These are phyloP conservation scores for Centruroides vittatus DNA, from an alignment of 1,140 invertebrate genomes.

Conservation along the genomic window DNA sequence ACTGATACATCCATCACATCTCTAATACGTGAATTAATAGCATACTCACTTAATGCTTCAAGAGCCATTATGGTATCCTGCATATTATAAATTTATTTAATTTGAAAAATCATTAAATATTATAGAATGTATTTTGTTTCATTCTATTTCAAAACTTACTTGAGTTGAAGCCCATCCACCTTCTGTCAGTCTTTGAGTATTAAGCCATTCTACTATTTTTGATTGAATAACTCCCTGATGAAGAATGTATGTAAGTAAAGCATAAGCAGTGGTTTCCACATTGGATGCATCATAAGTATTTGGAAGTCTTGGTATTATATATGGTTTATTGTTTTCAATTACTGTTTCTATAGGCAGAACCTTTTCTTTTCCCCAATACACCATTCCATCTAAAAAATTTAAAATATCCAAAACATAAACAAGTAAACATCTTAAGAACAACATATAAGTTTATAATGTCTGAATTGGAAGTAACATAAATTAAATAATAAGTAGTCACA, in stretches of 20 bases:
- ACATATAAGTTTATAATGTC: too few relatives aligned
- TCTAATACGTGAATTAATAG: slow-evolving; percentile 61
- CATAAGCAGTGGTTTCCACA: slow-evolving; percentile 84
- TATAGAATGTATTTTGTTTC: too few relatives aligned
- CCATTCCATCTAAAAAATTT: slow-evolving; percentile 15
- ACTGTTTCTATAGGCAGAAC: slow-evolving; percentile 64
- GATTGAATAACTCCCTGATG: slow-evolving; percentile 63
- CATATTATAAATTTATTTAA: neutral
- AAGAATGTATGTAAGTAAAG: slow-evolving; percentile 68
- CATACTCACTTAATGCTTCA: slow-evolving; percentile 80
- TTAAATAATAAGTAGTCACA: too few relatives aligned
- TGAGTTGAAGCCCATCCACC: slow-evolving; percentile 91
- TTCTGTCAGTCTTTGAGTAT: slow-evolving; percentile 72
- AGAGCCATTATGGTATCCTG: slow-evolving; percentile 70
- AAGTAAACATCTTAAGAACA: neutral
- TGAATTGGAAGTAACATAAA: too few relatives aligned
- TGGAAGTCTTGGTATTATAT: slow-evolving; percentile 64
- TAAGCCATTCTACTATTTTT: slow-evolving; percentile 83
- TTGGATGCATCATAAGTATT: slow-evolving; percentile 81
- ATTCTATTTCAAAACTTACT: slow-evolving; percentile 25
- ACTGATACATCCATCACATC: slow-evolving; percentile 71
- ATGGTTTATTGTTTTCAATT: slow-evolving; percentile 79
- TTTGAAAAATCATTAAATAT: too few relatives aligned
- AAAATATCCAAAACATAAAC: neutral
- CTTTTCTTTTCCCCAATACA: slow-evolving; percentile 66